Evolutionary conservation across 2,888 invertebrate genomes (phyloP).

Genomic region (Rhaphigaster nebulosa): DNA sequence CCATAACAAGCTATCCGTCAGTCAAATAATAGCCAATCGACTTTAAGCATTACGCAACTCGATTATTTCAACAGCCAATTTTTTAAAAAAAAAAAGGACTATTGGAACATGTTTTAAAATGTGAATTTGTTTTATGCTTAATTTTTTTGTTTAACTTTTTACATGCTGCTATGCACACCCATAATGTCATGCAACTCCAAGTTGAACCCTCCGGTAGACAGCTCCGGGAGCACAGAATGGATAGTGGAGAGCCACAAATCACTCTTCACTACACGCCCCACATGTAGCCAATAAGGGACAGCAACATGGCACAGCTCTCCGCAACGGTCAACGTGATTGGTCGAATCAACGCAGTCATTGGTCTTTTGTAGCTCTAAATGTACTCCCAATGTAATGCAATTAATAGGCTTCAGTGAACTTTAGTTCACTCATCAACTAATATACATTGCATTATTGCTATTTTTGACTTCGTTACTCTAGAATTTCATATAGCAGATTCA

Average conservation of each 20-base stretch:
- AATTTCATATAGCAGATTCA: too few species aligned
- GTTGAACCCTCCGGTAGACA: not conserved
- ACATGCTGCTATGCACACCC: not conserved
- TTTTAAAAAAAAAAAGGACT: too few species aligned
- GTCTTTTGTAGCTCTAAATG: not conserved
- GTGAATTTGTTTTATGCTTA: too few species aligned
- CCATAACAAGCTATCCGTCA: too few species aligned
- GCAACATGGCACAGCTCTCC: not conserved
- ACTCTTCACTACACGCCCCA: not conserved
- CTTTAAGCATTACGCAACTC: too few species aligned
- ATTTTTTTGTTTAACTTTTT: not conserved
- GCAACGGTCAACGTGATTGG: not conserved
- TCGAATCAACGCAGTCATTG: constrained; percentile 30
- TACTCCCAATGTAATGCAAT: not conserved
- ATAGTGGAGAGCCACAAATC: not conserved
- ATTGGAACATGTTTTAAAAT: too few species aligned
- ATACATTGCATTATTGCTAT: not conserved
- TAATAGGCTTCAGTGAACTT: not conserved
- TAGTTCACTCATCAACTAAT: not conserved
- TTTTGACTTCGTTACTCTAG: too few species aligned
- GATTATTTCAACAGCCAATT: too few species aligned
- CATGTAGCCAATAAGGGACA: constrained; percentile 12
- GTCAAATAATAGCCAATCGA: too few species aligned
- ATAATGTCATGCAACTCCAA: not conserved
- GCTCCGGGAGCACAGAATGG: not conserved